These are phyloP conservation scores for Chroicocephalus ridibundus DNA, from an alignment of 2,113 vertebrate genomes.

Conservation along the genomic window DNA sequence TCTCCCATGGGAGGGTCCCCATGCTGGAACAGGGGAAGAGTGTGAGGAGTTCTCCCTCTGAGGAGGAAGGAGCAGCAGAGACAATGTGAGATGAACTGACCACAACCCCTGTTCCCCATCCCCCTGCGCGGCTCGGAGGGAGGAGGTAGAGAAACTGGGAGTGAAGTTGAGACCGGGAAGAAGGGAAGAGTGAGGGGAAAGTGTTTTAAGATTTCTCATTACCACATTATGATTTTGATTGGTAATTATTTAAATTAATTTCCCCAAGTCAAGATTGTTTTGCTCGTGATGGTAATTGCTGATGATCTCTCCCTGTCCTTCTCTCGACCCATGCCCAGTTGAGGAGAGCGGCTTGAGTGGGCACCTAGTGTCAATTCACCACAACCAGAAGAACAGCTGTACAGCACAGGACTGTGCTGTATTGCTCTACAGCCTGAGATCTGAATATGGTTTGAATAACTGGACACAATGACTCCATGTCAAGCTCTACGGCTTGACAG, in stretches of 20 bases:
- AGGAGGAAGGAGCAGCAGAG: background rate
- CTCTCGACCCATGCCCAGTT: too few relatives aligned
- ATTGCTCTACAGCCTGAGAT: background rate
- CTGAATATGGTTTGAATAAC: background rate
- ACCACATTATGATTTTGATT: background rate
- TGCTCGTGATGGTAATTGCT: rapidly evolving
- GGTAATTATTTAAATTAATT: background rate
- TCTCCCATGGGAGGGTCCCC: background rate
- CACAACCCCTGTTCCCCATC: background rate
- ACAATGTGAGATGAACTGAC: background rate
- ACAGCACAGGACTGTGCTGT: background rate
- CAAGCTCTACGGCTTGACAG: background rate
- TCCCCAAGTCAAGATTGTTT: background rate
- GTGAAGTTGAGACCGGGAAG: background rate
- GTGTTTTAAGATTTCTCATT: background rate
- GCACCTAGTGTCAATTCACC: background rate
- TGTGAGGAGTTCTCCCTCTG: background rate
- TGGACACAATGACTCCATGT: background rate
- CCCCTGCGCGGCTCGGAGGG: background rate
- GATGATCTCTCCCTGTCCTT: background rate
- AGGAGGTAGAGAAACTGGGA: background rate
- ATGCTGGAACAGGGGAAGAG: background rate
- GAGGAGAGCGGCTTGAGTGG: background rate
- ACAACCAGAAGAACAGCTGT: background rate
- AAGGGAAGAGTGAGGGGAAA: background rate